A percentile compares a stretch with the other conserved stretches of the same genome.
Conservation (phyloP, 2,797 vertebrate species). For the Pseudocheirus occidentalis region DNA sequence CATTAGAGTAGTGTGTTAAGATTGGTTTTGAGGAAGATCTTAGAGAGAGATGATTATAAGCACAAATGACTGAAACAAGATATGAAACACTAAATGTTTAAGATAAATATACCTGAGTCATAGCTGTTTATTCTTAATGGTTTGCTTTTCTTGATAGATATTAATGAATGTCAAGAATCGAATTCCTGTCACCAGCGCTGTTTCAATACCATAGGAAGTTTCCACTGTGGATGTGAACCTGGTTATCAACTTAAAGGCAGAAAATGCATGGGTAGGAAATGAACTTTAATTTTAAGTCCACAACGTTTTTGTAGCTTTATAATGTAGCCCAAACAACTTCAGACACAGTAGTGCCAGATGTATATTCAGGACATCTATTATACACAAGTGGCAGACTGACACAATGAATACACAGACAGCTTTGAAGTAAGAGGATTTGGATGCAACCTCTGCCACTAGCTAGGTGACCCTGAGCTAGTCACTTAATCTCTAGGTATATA, state of each 20-base stretch:
- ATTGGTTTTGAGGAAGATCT: slow-evolving; percentile 27
- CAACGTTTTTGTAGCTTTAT: neutral
- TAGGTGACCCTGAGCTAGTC: neutral
- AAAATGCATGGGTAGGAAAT: slow-evolving; percentile 92
- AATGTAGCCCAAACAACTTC: neutral
- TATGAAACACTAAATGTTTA: neutral
- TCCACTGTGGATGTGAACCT: slow-evolving; percentile 95
- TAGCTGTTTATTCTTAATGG: slow-evolving; percentile 12
- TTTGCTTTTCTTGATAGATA: slow-evolving; percentile 86
- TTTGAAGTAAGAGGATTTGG: neutral
- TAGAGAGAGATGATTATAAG: neutral
- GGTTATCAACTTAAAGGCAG: slow-evolving; percentile 95
- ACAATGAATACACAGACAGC: neutral
- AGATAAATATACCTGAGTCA: slow-evolving; percentile 8
- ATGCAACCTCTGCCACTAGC: neutral
- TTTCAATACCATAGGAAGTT: slow-evolving; percentile 95
- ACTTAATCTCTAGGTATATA: neutral
- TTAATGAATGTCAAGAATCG: slow-evolving; percentile 96
- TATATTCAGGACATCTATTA: neutral
- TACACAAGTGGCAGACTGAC: neutral
- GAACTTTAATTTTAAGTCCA: neutral
- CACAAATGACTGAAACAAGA: slow-evolving; percentile 25
- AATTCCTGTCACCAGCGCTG: slow-evolving; percentile 94
- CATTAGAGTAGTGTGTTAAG: neutral
- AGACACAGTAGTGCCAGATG: neutral